A percentile compares a stretch with the other conserved stretches of the same genome.
Conservation (phyloP, 2,797 vertebrate genomes). For the Chiloscyllium punctatum region DNA sequence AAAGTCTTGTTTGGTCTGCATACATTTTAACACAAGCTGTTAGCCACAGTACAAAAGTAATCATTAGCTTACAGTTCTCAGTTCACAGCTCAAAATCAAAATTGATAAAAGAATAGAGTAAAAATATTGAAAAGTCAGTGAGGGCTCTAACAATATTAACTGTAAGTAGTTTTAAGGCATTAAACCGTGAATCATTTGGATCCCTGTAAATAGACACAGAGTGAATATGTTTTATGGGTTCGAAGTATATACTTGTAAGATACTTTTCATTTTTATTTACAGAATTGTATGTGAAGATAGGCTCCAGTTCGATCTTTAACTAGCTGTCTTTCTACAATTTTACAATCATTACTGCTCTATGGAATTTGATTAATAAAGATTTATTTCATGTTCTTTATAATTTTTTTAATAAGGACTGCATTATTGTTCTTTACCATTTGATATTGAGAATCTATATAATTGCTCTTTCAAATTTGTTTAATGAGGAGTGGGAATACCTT, state of each 20-base stretch:
- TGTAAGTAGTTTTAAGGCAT: neutral
- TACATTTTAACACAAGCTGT: no score
- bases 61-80: no score
- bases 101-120: no score
- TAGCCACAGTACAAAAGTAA: no score
- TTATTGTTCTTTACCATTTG: neutral
- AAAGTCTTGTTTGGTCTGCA: no score
- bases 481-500: neutral
- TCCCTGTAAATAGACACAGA: neutral
- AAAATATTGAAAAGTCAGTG: no score
- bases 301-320: neutral
- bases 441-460: neutral
- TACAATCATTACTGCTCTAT: neutral
- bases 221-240: neutral
- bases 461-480: neutral
- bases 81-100: no score
- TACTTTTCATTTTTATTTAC: no score
- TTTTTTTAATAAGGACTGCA: neutral
- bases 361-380: neutral
- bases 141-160: neutral
- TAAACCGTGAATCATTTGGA: neutral
- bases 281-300: neutral
- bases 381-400: neutral
- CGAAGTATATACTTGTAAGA: neutral
- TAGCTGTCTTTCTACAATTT: neutral